Evolutionary conservation across 2,888 invertebrate genomes (phyloP).

Genomic region (Polyommatus icarus): DNA sequence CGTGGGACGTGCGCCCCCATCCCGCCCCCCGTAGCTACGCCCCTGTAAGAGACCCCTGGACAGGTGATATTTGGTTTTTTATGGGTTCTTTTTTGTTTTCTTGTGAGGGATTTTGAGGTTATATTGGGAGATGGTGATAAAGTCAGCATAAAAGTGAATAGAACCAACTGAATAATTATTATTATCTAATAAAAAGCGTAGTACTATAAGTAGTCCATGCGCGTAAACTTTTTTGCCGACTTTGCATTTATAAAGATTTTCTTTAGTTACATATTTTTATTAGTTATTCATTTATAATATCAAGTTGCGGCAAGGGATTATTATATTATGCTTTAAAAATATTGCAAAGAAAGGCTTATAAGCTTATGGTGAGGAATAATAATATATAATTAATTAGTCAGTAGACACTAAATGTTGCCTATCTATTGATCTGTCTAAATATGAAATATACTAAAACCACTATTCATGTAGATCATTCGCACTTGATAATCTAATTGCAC

Average conservation of each 20-base stretch:
- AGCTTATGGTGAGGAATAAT: neutral
- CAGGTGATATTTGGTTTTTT: constrained; percentile 79
- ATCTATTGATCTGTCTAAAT: neutral
- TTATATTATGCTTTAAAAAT: neutral
- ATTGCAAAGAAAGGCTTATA: neutral
- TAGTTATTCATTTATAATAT: neutral
- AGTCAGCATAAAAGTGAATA: neutral
- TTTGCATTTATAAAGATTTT: neutral
- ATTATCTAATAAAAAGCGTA: no score
- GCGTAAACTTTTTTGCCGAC: neutral
- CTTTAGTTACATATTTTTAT: neutral
- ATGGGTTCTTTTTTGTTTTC: constrained; percentile 58
- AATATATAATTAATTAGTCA: neutral
- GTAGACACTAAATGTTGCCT: neutral
- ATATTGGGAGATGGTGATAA: neutral
- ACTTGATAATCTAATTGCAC: constrained; percentile 3
- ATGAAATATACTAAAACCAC: neutral
- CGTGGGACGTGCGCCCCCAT: constrained; percentile 57
- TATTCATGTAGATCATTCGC: neutral
- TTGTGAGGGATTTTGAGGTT: constrained; percentile 39
- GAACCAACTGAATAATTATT: no score
- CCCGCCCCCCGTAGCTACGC: constrained; percentile 31
- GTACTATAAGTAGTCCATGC: neutral
- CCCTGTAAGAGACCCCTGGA: constrained; percentile 77
- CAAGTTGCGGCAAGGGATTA: neutral